A percentile compares a stretch with the other conserved stretches of the same genome.
phyloP scores from a whole-genome alignment of 2,797 vertebrate genomes.

The Acanthopagrus latus region DNA sequence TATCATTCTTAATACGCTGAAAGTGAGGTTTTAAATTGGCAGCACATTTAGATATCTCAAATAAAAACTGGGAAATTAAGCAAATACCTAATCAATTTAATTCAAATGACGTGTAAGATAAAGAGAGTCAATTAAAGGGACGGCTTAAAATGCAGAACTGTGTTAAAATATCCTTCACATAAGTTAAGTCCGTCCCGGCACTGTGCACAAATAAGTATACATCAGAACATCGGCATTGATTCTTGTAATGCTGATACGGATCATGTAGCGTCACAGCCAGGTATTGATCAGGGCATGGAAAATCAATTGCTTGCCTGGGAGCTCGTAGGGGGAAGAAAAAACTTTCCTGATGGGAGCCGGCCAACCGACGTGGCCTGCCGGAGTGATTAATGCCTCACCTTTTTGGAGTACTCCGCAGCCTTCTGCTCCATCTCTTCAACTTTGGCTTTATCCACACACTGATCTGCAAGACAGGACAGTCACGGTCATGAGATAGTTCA shows the following conservation, averaged over 20 bases:
- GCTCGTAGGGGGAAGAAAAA: constrained; percentile 71
- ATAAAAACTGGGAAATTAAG: not conserved
- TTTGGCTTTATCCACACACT: constrained; percentile 96
- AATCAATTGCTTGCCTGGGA: constrained; percentile 85
- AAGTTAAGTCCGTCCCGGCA: constrained; percentile 65
- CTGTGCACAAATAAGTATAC: constrained; percentile 78
- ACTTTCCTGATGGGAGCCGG: constrained; percentile 74
- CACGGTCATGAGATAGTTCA: constrained; percentile 24
- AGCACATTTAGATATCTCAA: not conserved
- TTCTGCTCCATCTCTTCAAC: constrained; percentile 97
- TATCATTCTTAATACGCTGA: not conserved
- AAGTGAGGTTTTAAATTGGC: not conserved
- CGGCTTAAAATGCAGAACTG: constrained; percentile 29
- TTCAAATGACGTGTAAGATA: not conserved
- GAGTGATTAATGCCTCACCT: constrained; percentile 88
- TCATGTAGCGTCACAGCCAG: constrained; percentile 86
- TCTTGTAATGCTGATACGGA: constrained; percentile 85
- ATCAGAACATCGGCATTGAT: constrained; percentile 81
- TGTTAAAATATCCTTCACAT: constrained; percentile 62
- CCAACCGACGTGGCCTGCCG: constrained; percentile 66
- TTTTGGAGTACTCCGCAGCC: constrained; percentile 95
- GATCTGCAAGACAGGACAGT: constrained; percentile 86
- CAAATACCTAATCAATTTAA: not conserved
- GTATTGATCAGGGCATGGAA: constrained; percentile 83
- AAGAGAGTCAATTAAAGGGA: not conserved